Percentiles rank a stretch among this genome's conserved stretches.
Conservation (phyloP, 2,797 vertebrate species). For the Syncerus caffer region DNA sequence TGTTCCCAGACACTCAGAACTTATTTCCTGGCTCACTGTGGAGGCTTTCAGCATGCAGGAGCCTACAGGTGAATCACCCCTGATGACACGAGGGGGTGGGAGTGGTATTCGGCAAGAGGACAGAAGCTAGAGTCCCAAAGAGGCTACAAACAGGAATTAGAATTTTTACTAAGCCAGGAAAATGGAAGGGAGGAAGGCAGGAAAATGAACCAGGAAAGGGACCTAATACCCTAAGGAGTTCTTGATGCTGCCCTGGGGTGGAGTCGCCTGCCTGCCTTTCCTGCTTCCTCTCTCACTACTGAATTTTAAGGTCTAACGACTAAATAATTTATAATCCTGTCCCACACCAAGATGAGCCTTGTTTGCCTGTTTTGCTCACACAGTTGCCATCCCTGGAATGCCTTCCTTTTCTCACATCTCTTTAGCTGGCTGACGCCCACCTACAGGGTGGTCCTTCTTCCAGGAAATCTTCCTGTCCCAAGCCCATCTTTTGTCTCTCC, state of each 20-base stretch:
- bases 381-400: not conserved
- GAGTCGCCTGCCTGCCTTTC: not conserved
- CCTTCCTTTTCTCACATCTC: not conserved
- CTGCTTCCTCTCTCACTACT: not conserved
- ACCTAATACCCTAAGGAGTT: not conserved
- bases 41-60: not conserved
- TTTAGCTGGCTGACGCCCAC: not conserved
- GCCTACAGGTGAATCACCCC: not conserved
- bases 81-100: not conserved
- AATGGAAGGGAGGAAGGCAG: not conserved
- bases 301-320: not conserved
- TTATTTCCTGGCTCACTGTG: not conserved
- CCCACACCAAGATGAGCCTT: constrained; percentile 13
- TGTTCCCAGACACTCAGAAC: not conserved
- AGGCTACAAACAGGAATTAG: not conserved
- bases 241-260: not conserved
- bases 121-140: not conserved
- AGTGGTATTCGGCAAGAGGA: not conserved
- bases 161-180: not conserved
- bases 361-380: not conserved
- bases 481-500: not conserved
- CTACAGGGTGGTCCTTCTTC: not conserved
- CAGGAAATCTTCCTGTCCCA: not conserved
- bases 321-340: not conserved
- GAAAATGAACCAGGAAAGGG: not conserved